A percentile compares a stretch with the other conserved stretches of the same genome.
These are phyloP conservation scores for Oryzias curvinotus DNA, from an alignment of 2,113 vertebrate genomes.

Conservation along the genomic window DNA sequence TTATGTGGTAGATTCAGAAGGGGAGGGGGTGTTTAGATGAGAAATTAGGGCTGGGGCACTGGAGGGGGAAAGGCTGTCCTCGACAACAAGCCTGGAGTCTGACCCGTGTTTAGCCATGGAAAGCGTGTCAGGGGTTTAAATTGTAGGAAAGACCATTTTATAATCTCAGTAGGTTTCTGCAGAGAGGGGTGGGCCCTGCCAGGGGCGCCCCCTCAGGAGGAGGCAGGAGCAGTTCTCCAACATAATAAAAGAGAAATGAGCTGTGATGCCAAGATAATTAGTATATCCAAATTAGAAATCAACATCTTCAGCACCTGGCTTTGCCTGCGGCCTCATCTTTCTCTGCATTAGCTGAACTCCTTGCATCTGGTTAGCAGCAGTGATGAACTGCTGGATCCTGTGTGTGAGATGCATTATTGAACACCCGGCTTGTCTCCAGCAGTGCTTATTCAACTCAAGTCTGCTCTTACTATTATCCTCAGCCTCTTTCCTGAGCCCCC, in stretches of 20 bases:
- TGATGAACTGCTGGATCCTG: slow-evolving; percentile 34
- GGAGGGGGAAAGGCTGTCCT: slow-evolving; percentile 34
- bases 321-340: slow-evolving; percentile 17
- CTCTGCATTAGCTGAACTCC: slow-evolving; percentile 3
- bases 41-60: slow-evolving; percentile 13
- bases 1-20: slow-evolving; percentile 2
- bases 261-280: slow-evolving; percentile 6
- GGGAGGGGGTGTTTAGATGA: slow-evolving; percentile 41
- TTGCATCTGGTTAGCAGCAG: slow-evolving; percentile 21
- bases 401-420: slow-evolving; percentile 37
- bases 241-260: slow-evolving; percentile 5
- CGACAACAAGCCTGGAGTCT: slow-evolving; percentile 30
- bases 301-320: slow-evolving; percentile 43
- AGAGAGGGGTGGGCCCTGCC: slow-evolving; percentile 6
- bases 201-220: slow-evolving; percentile 10
- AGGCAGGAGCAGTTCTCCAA: neutral
- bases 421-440: slow-evolving; percentile 24
- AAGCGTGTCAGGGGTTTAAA: slow-evolving; percentile 64
- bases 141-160: slow-evolving; percentile 60
- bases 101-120: slow-evolving; percentile 56
- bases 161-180: slow-evolving; percentile 58
- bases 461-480: slow-evolving; percentile 21
- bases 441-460: slow-evolving; percentile 21
- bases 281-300: slow-evolving; percentile 1
- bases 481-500: slow-evolving; percentile 1